phyloP scores from a whole-genome alignment of 2,113 vertebrate genomes.

The Urocolius indicus region DNA sequence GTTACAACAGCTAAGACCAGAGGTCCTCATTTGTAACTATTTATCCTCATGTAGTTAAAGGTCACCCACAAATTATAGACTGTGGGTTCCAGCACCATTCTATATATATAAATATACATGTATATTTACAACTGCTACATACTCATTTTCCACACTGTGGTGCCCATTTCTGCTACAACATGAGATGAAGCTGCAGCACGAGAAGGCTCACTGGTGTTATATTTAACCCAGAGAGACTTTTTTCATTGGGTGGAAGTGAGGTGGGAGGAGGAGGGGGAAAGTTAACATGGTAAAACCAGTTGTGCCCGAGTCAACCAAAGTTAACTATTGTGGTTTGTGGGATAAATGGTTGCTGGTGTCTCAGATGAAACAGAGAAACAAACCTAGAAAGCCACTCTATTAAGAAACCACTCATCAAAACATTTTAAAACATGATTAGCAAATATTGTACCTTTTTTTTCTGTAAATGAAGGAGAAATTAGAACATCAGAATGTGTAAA shows the following conservation, averaged over 20 bases:
- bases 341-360: not conserved
- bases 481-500: not conserved
- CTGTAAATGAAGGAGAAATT: not conserved
- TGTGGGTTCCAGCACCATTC: slow-evolving; percentile 15
- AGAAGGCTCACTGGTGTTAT: not conserved
- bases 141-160: slow-evolving; percentile 52
- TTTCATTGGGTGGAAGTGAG: not conserved
- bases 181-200: not conserved
- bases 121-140: slow-evolving; percentile 20
- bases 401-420: not conserved
- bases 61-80: slow-evolving; percentile 66
- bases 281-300: not conserved
- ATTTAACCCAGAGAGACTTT: not conserved
- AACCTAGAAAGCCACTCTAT: not conserved
- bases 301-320: not conserved
- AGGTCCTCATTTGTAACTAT: slow-evolving; percentile 46
- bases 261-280: not conserved
- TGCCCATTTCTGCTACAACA: slow-evolving; percentile 28
- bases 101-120: not conserved
- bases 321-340: not conserved
- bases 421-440: not conserved
- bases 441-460: not conserved
- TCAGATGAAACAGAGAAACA: not conserved
- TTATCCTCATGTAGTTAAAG: slow-evolving; percentile 48
- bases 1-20: slow-evolving; percentile 35